These are phyloP conservation scores for Benitochromis conjunctus DNA, from an alignment of 2,113 vertebrate species.

Conservation along the genomic window DNA sequence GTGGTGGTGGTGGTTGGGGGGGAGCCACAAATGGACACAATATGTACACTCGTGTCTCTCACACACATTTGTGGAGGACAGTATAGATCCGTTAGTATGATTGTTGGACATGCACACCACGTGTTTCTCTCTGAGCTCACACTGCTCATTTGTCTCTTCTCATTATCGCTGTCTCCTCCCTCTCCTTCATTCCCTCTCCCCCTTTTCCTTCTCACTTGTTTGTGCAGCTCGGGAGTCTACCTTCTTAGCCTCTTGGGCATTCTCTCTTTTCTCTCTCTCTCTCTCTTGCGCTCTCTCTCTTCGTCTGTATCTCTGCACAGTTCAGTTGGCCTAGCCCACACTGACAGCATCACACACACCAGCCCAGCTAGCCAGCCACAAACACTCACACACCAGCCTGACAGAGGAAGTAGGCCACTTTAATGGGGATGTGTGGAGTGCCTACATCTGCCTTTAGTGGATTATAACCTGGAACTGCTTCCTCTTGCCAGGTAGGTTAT, in stretches of 20 bases:
- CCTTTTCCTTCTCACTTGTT: slow-evolving; percentile 50
- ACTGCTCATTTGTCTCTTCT: slow-evolving; percentile 47
- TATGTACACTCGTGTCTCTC: not conserved
- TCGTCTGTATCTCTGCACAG: slow-evolving; percentile 28
- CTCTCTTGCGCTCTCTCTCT: not conserved
- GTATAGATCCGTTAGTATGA: not conserved
- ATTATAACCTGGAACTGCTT: slow-evolving; percentile 59
- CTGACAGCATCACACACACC: slow-evolving; percentile 54
- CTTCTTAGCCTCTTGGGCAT: slow-evolving; percentile 65
- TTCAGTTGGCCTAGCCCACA: slow-evolving; percentile 59
- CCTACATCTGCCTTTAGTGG: slow-evolving; percentile 50
- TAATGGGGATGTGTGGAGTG: slow-evolving; percentile 61
- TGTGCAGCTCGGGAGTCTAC: slow-evolving; percentile 67
- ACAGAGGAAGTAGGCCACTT: slow-evolving; percentile 68
- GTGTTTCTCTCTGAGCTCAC: slow-evolving; percentile 17
- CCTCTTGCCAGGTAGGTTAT: slow-evolving; percentile 58
- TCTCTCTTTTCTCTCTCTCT: slow-evolving; percentile 4
- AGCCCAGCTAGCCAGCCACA: slow-evolving; percentile 28
- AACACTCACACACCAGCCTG: slow-evolving; percentile 59
- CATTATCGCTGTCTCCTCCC: slow-evolving; percentile 50
- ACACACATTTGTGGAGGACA: not conserved
- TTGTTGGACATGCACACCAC: not conserved
- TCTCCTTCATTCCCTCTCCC: slow-evolving; percentile 2
- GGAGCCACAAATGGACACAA: slow-evolving; percentile 11
- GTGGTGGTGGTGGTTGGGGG: no score